These are phyloP conservation scores for Mus musculus DNA, from an alignment of 2,113 vertebrate species.

Conservation along the genomic window GRCm39 chr2:84331501-84332000, in stretches of 20 bases:
- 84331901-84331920: not conserved
- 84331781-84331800: not conserved
- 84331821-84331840: not conserved
- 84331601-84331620: not conserved
- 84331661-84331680: not conserved
- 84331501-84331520: not conserved
- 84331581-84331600: not conserved
- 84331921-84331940: not conserved
- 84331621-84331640: not conserved
- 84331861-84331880: not conserved
- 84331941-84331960: not conserved
- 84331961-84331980: not conserved
- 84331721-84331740: not conserved
- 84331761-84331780: not conserved
- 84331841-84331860: not conserved
- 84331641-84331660: not conserved
- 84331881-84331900: not conserved
- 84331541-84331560: not conserved
- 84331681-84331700: not conserved
- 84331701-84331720: constrained; percentile 12
- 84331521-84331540: not conserved
- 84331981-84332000: not conserved
- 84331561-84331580: not conserved
- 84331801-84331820: not conserved
- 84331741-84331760: rapidly evolving